phyloP scores from a whole-genome alignment of 2,888 invertebrate species.

The Lacanobia oleracea region DNA sequence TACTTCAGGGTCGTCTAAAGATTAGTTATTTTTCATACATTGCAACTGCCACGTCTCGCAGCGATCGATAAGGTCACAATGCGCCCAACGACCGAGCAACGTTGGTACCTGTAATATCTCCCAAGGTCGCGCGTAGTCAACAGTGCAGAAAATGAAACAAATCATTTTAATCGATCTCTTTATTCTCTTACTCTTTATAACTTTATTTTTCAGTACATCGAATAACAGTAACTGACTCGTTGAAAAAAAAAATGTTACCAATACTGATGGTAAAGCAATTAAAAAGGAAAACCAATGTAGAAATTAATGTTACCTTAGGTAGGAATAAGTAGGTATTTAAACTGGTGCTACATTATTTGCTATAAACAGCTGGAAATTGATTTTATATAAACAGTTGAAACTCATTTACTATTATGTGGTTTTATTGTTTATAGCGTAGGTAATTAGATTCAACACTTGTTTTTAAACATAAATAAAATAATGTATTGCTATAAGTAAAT shows the following conservation, averaged over 20 bases:
- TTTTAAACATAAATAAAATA: conserved; percentile 52
- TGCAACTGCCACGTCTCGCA: background rate
- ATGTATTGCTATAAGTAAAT: conserved; percentile 42
- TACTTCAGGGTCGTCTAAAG: conserved; percentile 40
- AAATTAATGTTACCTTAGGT: conserved; percentile 28
- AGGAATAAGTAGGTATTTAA: conserved; percentile 26
- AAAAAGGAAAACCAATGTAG: conserved; percentile 33
- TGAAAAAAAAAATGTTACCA: conserved; percentile 62
- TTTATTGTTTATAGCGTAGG: conserved; percentile 26
- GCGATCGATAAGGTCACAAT: background rate
- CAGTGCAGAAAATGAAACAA: conserved; percentile 58
- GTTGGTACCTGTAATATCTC: conserved; percentile 14
- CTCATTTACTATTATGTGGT: conserved; percentile 26
- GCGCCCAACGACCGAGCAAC: background rate
- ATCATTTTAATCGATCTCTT: conserved; percentile 69
- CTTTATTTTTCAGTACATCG: conserved; percentile 67
- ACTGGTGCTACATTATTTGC: conserved; percentile 24
- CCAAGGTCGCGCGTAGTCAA: conserved; percentile 8
- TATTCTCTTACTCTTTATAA: conserved; percentile 74
- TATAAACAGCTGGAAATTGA: conserved; percentile 36
- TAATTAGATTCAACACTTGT: conserved; percentile 47
- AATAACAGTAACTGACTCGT: conserved; percentile 68
- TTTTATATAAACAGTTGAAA: conserved; percentile 34
- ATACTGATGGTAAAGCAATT: conserved; percentile 55
- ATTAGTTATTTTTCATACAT: background rate